Conservation (phyloP, 2,113 vertebrate genomes). For the Casuarius casuarius region DNA sequence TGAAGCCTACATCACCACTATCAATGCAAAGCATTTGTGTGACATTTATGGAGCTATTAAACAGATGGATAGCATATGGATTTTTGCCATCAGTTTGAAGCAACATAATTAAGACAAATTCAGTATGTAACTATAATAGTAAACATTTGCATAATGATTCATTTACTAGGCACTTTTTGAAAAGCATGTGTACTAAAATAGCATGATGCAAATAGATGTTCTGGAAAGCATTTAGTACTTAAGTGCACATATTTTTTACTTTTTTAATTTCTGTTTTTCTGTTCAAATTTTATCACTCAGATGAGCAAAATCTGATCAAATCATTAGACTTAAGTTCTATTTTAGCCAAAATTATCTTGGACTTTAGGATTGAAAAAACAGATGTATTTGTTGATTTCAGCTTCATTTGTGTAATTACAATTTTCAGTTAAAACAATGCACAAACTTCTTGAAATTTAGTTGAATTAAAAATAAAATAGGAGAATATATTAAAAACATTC, state of each 20-base stretch:
- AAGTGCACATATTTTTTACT: background rate
- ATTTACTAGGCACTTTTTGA: background rate
- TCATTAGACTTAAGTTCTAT: background rate
- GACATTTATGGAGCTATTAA: background rate
- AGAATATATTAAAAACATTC: background rate
- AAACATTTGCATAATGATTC: background rate
- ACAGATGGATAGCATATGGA: background rate
- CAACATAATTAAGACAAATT: background rate
- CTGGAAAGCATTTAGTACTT: background rate
- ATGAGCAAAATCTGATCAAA: background rate
- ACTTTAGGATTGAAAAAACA: background rate
- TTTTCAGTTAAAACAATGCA: background rate
- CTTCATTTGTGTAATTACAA: background rate
- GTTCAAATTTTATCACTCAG: background rate
- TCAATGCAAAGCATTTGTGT: background rate
- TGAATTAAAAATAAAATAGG: background rate
- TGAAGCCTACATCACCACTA: background rate
- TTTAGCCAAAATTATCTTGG: background rate
- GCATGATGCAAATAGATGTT: background rate
- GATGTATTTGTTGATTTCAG: background rate
- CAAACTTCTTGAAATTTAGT: background rate
- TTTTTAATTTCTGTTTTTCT: background rate
- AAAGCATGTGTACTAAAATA: background rate
- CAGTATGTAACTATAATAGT: background rate
- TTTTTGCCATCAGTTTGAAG: background rate